Evolutionary conservation across 1,140 invertebrate genomes (phyloP), one percentile per base, ranked within the genome.

Genomic region (Zaprionus vittiger): DNA sequence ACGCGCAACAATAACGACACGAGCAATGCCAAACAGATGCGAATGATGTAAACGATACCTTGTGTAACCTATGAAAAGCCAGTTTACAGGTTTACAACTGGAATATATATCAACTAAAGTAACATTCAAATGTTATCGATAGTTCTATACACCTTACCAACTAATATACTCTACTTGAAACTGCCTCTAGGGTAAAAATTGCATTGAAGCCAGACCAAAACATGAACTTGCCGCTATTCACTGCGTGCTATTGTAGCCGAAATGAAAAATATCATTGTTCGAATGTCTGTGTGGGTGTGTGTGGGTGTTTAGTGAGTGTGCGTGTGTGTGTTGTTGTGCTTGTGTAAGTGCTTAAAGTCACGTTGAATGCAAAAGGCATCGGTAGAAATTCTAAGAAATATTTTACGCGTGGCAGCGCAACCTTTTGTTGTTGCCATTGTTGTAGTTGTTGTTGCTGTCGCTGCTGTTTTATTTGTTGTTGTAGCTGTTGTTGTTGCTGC

Each of bases 331-430:
- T 49, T 31, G 37, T 31, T 44, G 41, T 7, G n/a, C n/a, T 49
- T 55, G 59, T 66, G 14, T 52, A 37, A 38, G 63, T 77, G 47
- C 69, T 77, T 80, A 62, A 84, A 81, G 78, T 89, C 84, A 90
- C 84, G 81, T 83, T 83, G 81, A 81, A 87, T 81, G 84, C 81
- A 80, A 66, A 47, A 47, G 44, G 70, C 56, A 59, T 56, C 31
- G 41, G 41, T 64, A 83, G 62, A 83, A 87, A 83, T 83, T 81
- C 86, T 79, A 64, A 77, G 78, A 89, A 81, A 89, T 84, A 89
- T 89, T 84, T 84, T 79, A 87, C 85, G 85, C 84, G 84, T 89
- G 81, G 71, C 84, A 87, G 80, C 41, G 71, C 44, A 84, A 81
- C 79, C 67, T 73, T 85, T 79, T 78, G 70, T 68, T 74, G 62